A percentile compares a stretch with the other conserved stretches of the same genome.
These are phyloP conservation scores for Moxostoma hubbsi DNA, from an alignment of 2,797 vertebrate species.

Conservation along the genomic window DNA sequence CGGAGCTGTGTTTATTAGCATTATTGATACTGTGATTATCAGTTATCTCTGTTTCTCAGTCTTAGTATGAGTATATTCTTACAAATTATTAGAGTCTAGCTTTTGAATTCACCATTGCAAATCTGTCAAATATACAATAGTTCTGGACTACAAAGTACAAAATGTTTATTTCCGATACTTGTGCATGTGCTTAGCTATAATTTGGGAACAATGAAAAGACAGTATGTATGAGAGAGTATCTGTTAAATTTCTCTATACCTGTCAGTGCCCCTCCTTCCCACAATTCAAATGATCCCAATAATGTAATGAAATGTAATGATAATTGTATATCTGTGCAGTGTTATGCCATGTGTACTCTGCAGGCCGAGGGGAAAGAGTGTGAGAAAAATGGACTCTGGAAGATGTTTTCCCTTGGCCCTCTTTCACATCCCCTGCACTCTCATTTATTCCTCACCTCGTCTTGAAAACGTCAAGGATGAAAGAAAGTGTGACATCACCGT, in stretches of 20 bases:
- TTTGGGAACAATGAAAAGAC: not conserved
- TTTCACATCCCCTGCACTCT: constrained; percentile 24
- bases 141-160: not conserved
- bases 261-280: constrained; percentile 45
- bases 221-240: constrained; percentile 32
- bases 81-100: not conserved
- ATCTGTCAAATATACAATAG: not conserved
- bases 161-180: not conserved
- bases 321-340: constrained; percentile 56
- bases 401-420: constrained; percentile 48
- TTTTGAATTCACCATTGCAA: not conserved
- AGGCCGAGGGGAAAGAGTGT: constrained; percentile 27
- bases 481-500: constrained; percentile 71
- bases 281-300: constrained; percentile 52
- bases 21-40: constrained; percentile 36
- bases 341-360: constrained; percentile 38
- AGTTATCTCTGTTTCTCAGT: not conserved
- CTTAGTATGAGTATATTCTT: not conserved
- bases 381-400: constrained; percentile 48
- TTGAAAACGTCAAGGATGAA: constrained; percentile 69
- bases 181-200: constrained; percentile 12
- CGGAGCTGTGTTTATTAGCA: constrained; percentile 8
- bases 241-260: constrained; percentile 54
- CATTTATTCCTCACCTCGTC: constrained; percentile 53
- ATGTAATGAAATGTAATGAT: constrained; percentile 55